A percentile compares a stretch with the other conserved stretches of the same genome.
These are phyloP conservation scores for Acrocephalus arundinaceus DNA, from an alignment of 2,113 vertebrate species.

Conservation along the genomic window DNA sequence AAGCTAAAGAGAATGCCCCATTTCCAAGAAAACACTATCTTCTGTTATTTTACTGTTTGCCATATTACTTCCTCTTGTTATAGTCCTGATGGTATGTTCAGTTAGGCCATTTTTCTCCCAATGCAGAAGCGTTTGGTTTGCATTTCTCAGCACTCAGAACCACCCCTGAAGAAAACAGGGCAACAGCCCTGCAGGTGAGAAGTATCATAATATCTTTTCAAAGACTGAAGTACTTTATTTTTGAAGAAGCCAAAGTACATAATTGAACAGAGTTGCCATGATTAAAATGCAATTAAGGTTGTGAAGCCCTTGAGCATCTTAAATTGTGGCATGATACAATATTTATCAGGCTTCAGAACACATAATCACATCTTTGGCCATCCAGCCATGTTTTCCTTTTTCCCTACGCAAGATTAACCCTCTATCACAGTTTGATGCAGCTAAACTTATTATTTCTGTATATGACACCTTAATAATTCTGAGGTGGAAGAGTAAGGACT, in stretches of 20 bases:
- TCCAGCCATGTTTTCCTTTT: conserved; percentile 15
- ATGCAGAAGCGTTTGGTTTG: background rate
- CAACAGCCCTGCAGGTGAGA: background rate
- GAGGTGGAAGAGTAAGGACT: background rate
- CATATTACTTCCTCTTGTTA: background rate
- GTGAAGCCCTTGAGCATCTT: conserved; percentile 12
- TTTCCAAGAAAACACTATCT: background rate
- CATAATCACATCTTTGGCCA: conserved; percentile 27
- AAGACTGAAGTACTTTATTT: background rate
- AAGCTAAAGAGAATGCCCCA: background rate
- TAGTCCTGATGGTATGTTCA: background rate
- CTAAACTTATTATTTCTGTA: background rate
- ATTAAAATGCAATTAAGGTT: conserved; percentile 41
- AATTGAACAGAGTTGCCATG: conserved; percentile 22
- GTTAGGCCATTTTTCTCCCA: background rate
- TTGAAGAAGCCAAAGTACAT: background rate
- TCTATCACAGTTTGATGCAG: background rate
- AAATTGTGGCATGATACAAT: conserved; percentile 7
- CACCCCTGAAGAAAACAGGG: background rate
- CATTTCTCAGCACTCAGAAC: background rate
- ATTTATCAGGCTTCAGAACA: conserved; percentile 47
- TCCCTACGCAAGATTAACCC: background rate
- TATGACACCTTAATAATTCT: background rate
- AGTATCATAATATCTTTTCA: background rate
- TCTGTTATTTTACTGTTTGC: background rate